phyloP scores from a whole-genome alignment of 1,140 invertebrate genomes.

The Halesus radiatus region DNA sequence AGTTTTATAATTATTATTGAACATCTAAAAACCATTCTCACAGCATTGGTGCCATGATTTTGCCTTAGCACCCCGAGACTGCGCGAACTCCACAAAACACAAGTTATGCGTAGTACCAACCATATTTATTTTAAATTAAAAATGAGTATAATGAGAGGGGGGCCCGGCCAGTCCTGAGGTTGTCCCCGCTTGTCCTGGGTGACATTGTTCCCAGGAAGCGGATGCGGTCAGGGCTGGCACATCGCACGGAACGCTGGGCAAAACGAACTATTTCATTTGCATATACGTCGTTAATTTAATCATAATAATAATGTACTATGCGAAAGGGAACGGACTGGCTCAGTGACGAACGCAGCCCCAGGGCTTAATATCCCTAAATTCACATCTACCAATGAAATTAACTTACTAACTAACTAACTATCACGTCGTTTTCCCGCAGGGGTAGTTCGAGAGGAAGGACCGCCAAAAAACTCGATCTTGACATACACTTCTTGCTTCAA shows the following conservation, averaged over 20 bases:
- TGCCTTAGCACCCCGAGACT: too few species aligned
- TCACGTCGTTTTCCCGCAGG: too few species aligned
- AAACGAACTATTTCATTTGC: slow-evolving; percentile 54
- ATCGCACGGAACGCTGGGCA: slow-evolving; percentile 50
- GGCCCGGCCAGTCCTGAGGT: neutral
- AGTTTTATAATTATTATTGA: too few species aligned
- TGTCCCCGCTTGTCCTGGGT: neutral
- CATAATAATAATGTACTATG: slow-evolving; percentile 19
- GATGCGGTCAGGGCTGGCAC: slow-evolving; percentile 51
- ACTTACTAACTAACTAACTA: too few species aligned
- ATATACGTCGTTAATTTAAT: slow-evolving; percentile 37
- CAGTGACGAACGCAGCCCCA: slow-evolving; percentile 24
- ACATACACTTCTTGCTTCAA: too few species aligned
- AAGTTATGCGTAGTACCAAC: too few species aligned
- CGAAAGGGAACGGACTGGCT: slow-evolving; percentile 10
- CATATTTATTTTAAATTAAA: too few species aligned
- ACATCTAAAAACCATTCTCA: too few species aligned
- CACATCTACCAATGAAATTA: slow-evolving; percentile 23
- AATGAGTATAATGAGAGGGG: neutral
- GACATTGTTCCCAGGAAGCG: slow-evolving; percentile 49
- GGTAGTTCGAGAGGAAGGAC: too few species aligned
- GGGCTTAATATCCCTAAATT: slow-evolving; percentile 29
- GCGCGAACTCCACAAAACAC: too few species aligned
- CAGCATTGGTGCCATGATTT: too few species aligned
- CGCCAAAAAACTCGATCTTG: too few species aligned